Conservation (phyloP, 1,140 invertebrate species). For the Anagrus nilaparvatae region DNA sequence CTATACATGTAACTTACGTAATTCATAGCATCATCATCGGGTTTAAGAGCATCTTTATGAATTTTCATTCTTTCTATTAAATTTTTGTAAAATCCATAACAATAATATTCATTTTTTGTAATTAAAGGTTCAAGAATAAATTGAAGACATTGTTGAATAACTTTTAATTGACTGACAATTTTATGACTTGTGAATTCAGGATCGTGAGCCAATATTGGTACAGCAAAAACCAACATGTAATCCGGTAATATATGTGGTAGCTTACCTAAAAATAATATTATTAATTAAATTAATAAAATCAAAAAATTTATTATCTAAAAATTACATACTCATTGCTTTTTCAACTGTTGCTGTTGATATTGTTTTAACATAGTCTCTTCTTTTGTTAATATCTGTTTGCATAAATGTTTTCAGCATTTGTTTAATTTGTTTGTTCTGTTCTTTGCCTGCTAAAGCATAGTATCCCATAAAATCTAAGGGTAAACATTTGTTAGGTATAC, state of each 20-base stretch:
- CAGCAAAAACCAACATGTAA: conserved; percentile 91
- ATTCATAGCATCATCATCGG: conserved; percentile 71
- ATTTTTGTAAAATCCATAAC: conserved; percentile 91
- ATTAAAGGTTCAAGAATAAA: conserved; percentile 90
- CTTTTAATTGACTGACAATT: conserved; percentile 62
- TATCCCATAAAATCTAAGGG: conserved; percentile 96
- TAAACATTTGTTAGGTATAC: conserved; percentile 78
- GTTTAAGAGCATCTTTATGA: conserved; percentile 78
- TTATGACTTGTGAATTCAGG: conserved; percentile 68
- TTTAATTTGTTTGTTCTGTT: conserved; percentile 67
- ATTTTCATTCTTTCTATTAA: conserved; percentile 87
- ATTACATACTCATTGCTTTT: conserved; percentile 40
- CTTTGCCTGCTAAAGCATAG: conserved; percentile 78
- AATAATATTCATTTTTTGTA: conserved; percentile 86
- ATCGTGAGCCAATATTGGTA: conserved; percentile 87
- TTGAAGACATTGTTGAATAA: conserved; percentile 78
- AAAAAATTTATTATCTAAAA: conserved; percentile 6
- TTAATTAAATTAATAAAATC: conserved; percentile 8
- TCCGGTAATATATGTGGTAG: conserved; percentile 85
- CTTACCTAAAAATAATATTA: conserved; percentile 41
- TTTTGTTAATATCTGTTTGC: conserved; percentile 75
- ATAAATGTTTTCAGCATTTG: conserved; percentile 64
- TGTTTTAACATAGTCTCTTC: conserved; percentile 84
- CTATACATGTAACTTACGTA: conserved; percentile 64
- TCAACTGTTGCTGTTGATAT: conserved; percentile 48